Base-by-base conservation (phyloP, 2,113 vertebrate genomes). In the Microtus pennsylvanicus region DNA sequence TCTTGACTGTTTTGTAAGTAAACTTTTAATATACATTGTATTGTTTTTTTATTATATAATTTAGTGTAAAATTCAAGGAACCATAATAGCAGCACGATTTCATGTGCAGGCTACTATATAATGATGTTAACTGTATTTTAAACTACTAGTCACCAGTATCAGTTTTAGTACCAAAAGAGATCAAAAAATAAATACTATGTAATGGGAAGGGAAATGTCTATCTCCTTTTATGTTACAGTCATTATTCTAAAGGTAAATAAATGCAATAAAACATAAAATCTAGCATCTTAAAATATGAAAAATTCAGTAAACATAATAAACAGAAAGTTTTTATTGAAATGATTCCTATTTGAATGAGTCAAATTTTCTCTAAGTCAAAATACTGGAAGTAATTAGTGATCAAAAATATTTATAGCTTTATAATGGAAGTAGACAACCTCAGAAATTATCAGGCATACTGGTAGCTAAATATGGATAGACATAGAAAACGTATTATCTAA, bases 161-260 rank as follows among this genome's bases (percentile, higher is more conserved):
- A 74, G 52, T 45, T 93, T 93, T 89, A n/a, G 8, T 16, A 65
- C 28, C 89, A 90, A 95, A 91, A 85, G 38, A 85, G 13, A 88
- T 17, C 8, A 93, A 78, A 55, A 93, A 95, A 69, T 91, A 94
- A 85, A 94, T 93, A 69, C 12, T 50, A 87, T 78, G 22, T 87
- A 94, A 88, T 75, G 63, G 38, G 33, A 88, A 87, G 5, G 24
- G 12, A 89, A 55, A 75, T 21, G 3, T 94, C 28, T 78, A 74
- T 45, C 30, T 90, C 63, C 35, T 96, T 75, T 85, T 33, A 87
- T 55, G 33, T 21, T 70, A 13, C 13, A 61, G 55, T 38, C 30
- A 81, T 91, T 86, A 89, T 93, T n/a, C 22, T 92, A 85, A 85
- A 89, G 19, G 17, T 86, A 50, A 93, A 77, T 86, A 42, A 93